Evolutionary conservation across 2,888 invertebrate species (phyloP), one percentile per base, ranked within the genome.

Genomic region (Anodontia alba): DNA sequence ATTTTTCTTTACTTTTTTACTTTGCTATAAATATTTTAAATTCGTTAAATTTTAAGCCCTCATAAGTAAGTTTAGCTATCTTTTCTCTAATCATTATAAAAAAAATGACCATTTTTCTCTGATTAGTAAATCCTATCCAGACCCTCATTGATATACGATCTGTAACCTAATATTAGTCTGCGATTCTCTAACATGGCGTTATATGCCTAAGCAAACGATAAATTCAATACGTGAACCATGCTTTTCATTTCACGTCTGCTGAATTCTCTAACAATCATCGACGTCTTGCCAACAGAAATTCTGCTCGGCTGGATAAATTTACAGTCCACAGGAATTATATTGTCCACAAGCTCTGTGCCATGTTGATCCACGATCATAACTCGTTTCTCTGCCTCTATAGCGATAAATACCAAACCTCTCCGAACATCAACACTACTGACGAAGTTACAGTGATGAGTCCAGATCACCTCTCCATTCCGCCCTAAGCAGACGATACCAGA

Each of bases 391-490:
- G 73, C 54, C 73, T 86, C 86, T 0, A 86, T 31, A 15, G 81
- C 81, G 23, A 79, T 79, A 31, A 80, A 86, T 3, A 86, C 66
- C 54, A 83, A 66, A 0, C 83, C 78, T n/a, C 79, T 78, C 42
- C 75, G 79, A 43, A 77, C 74, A 46, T 83, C 83, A 15, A 86
- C 73, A 54, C 86, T 86, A 49, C 46, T 69, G 17, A 81, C 86
- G 10, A 68, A 66, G 33, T 71, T 71, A n/a, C 62, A 69, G 26
- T 81, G 81, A 12, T 67, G 66, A 38, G 70, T 51, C 86, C 86
- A 86, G 38, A 86, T 83, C 71, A 86, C 81, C 69, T 86, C 86
- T n/a, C 86, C 86, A 33, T 79, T 80, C 20, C 83, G 74, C 31
- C 76, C 82, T 38, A 86, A 33, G 73, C 83, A 83, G 49, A 81